Percentiles rank a stretch among this genome's conserved stretches.
Evolutionary conservation across 2,113 vertebrate species (phyloP).

Genomic region (Progne subis): DNA sequence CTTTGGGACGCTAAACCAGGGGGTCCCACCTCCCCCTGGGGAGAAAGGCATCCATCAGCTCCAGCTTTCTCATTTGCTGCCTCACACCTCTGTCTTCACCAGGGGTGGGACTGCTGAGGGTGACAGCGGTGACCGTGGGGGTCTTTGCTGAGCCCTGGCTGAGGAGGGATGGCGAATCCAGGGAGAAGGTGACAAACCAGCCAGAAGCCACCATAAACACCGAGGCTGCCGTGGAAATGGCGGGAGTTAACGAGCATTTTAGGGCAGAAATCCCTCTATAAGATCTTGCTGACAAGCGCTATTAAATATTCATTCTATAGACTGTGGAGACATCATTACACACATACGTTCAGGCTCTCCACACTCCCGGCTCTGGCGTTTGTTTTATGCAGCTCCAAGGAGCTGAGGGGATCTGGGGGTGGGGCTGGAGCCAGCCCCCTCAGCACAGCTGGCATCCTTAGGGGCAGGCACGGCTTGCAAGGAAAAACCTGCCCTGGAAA

Average conservation of each 20-base stretch:
- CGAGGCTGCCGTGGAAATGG: slow-evolving; percentile 16
- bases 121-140: accelerated
- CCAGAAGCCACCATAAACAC: slow-evolving; percentile 20
- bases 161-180: neutral
- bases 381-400: slow-evolving; percentile 41
- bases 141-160: neutral
- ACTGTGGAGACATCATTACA: slow-evolving; percentile 80
- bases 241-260: slow-evolving; percentile 69
- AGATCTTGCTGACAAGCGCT: slow-evolving; percentile 81
- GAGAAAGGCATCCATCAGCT: neutral
- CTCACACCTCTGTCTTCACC: neutral
- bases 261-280: slow-evolving; percentile 64
- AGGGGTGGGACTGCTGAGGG: neutral
- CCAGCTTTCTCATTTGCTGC: neutral
- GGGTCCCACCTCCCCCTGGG: neutral
- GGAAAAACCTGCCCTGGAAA: neutral
- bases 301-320: slow-evolving; percentile 85
- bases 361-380: slow-evolving; percentile 30
- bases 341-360: slow-evolving; percentile 59
- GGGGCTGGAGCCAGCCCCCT: neutral
- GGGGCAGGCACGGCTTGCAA: neutral
- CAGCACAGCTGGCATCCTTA: neutral
- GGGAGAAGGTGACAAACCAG: neutral
- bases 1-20: neutral
- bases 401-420: neutral